Evolutionary conservation across 2,113 vertebrate genomes (phyloP), one percentile per base, ranked within the genome.

Genomic region (Corvus moneduloides): DNA sequence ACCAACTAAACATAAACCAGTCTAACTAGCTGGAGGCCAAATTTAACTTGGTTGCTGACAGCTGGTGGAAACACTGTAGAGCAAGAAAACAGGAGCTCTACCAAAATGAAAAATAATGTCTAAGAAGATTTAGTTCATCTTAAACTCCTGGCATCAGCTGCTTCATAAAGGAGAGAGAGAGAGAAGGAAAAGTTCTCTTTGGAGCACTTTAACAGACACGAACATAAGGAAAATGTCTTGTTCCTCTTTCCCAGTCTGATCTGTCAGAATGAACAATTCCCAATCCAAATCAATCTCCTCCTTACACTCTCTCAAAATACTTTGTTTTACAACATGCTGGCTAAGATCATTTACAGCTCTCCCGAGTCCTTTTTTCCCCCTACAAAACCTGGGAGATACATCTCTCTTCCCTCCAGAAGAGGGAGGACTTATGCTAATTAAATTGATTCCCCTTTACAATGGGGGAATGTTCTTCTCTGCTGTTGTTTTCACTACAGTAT

Each of bases 361-460:
- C n/a, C 27, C 0, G 1, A 73, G 59, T 49, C n/a, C 28, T 30
- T 62, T 77, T 62, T 13, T 1, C 0, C 7, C 52, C 35, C 26
- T n/a, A n/a, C 26, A 71, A 66, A 90, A 44, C 43, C 26, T 26
- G 33, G 37, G 68, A 75, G 61, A 32, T 81, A 10, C 2, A 39
- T n/a, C 24, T 90, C 27, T 87, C 59, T 86, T 74, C 68, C 46
- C 24, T 91, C 35, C 52, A 84, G 64, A 74, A 90, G 33, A 84
- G 51, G 55, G 49, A 90, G 26, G 49, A 77, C 43, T 86, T 84
- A 84, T 27, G 68, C 26, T 78, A 78, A 95, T 93, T 71, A 71
- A 79, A 76, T 69, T n/a, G 7, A 59, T 56, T 77, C 86, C 43
- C 59, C 20, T 51, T 66, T 71, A 72, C 88, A 55, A 82, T 54